These are phyloP conservation scores for Caretta caretta DNA, from an alignment of 2,113 vertebrate species.

Conservation along the genomic window DNA sequence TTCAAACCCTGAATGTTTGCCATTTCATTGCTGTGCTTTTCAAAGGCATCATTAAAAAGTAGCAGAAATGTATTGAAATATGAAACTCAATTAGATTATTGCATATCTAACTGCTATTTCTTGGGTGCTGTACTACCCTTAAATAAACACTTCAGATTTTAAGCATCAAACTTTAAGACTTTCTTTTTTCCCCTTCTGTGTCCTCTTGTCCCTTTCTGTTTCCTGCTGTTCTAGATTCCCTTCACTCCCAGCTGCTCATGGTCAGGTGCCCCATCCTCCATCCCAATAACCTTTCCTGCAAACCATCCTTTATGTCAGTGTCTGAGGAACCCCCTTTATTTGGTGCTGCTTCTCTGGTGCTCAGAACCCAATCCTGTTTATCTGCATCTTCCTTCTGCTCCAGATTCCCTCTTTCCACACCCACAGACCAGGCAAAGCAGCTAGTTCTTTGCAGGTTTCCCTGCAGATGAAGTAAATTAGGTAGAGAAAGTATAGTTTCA, in stretches of 20 bases:
- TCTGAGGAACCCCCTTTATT: background rate
- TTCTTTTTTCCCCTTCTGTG: background rate
- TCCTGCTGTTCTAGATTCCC: background rate
- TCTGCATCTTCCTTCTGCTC: background rate
- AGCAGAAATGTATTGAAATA: background rate
- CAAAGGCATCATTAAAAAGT: background rate
- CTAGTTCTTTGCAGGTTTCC: background rate
- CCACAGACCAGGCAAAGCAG: background rate
- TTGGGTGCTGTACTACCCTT: background rate
- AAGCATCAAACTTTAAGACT: background rate
- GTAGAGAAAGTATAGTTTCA: background rate
- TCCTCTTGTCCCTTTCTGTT: background rate
- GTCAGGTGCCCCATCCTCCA: background rate
- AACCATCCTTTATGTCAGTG: background rate
- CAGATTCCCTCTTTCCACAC: background rate
- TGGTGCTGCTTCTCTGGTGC: background rate
- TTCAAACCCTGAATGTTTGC: background rate
- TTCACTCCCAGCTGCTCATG: background rate
- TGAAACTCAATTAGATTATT: background rate
- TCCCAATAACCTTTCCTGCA: background rate
- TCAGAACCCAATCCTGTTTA: background rate
- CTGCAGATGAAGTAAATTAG: background rate
- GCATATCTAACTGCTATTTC: background rate
- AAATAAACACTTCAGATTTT: background rate
- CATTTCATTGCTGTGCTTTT: background rate